phyloP scores from a whole-genome alignment of 2,797 vertebrate genomes.

The Gymnothorax reevesii region DNA sequence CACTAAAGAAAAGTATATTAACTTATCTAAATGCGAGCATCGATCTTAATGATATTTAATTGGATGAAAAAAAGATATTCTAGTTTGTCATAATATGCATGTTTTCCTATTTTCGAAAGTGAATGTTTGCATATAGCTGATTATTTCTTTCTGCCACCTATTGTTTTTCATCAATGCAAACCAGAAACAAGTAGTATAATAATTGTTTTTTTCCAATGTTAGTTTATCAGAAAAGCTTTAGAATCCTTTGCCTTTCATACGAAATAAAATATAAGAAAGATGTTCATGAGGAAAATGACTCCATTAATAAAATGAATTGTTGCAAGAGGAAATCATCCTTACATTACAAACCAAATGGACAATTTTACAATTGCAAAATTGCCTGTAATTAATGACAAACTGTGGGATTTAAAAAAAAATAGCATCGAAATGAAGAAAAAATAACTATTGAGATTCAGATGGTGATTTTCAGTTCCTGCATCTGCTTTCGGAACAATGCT shows the following conservation, averaged over 20 bases:
- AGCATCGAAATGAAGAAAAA: constrained; percentile 6
- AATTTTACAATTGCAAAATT: neutral
- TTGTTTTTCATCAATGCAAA: neutral
- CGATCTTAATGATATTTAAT: neutral
- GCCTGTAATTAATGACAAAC: neutral
- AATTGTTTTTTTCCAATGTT: neutral
- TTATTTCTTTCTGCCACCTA: no score
- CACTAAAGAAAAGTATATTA: neutral
- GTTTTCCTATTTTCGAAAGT: neutral
- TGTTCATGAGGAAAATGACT: neutral
- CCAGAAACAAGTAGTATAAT: neutral
- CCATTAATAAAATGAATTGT: neutral
- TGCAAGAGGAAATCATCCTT: neutral
- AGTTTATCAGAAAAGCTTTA: neutral
- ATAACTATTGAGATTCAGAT: neutral
- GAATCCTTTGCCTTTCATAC: neutral
- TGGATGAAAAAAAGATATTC: neutral
- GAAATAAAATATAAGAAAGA: neutral
- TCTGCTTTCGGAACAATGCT: neutral
- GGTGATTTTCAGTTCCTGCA: constrained; percentile 10
- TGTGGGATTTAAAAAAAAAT: neutral
- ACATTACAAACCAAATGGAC: neutral
- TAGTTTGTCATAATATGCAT: neutral
- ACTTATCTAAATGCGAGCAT: neutral
- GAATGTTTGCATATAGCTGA: neutral